These are phyloP conservation scores for Corydoras maculifer DNA, from an alignment of 2,113 vertebrate species.

Conservation along the genomic window DNA sequence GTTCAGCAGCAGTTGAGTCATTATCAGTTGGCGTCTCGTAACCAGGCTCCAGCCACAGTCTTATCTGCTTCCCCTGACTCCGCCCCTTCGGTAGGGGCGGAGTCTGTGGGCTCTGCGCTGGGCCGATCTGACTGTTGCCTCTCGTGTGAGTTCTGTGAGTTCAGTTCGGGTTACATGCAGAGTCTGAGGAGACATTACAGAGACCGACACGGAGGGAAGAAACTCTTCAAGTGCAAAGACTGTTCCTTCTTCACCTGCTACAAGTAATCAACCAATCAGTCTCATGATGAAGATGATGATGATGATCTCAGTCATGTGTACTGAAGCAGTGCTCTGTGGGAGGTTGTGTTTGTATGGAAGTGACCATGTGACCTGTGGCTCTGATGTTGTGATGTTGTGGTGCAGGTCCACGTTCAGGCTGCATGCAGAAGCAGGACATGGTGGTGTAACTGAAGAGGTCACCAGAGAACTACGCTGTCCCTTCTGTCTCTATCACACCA, in stretches of 20 bases:
- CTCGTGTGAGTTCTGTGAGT: constrained; percentile 97
- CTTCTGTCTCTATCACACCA: constrained; percentile 97
- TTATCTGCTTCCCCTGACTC: constrained; percentile 51
- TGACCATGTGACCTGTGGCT: background rate
- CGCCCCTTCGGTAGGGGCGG: constrained; percentile 54
- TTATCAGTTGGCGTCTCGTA: constrained; percentile 85
- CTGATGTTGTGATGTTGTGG: constrained; percentile 14
- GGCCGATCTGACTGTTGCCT: constrained; percentile 70
- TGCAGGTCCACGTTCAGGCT: constrained; percentile 88
- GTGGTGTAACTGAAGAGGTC: constrained; percentile 72
- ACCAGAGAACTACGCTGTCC: constrained; percentile 93
- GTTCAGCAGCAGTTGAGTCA: constrained; percentile 92
- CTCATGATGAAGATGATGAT: background rate
- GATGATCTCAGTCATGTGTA: too few relatives aligned
- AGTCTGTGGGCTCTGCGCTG: constrained; percentile 42
- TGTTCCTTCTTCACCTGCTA: constrained; percentile 96
- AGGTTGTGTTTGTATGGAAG: background rate
- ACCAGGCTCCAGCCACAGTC: constrained; percentile 71
- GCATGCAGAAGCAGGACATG: constrained; percentile 92
- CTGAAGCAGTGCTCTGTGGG: too few relatives aligned
- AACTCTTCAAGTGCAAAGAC: constrained; percentile 98
- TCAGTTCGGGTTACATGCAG: constrained; percentile 97
- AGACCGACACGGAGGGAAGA: constrained; percentile 94
- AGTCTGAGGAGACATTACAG: constrained; percentile 95
- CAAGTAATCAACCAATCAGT: constrained; percentile 70